Evolutionary conservation across 2,797 vertebrate genomes (phyloP), one percentile per base, ranked within the genome.

Genomic region (Aldrovandia affinis): DNA sequence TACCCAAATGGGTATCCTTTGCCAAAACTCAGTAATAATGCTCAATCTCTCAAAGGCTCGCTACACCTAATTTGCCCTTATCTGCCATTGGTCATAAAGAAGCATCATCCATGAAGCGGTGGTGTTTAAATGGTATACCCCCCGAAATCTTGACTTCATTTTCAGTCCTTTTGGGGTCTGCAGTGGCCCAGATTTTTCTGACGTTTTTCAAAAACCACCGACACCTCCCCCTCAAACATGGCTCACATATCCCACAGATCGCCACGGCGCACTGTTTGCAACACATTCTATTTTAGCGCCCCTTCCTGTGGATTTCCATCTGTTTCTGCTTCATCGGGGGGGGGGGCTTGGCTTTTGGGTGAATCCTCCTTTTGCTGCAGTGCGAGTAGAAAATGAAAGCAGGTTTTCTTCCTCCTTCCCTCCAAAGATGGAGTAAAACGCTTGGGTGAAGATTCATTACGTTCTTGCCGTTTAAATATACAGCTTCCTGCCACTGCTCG

Each of bases 231-330:
- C 8, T 75, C 36, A 44, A 22, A 44, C 70, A 42, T 3, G 39
- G 2, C 70, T 75, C 70, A 25, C 0, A 7, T n/a, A 10, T 47
- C 39, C 33, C 36, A n/a, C 70, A 4, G 70, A 25, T 18, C 20
- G 10, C 18, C 20, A 20, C 1, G 8, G 39, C 70, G 10, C 42
- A 22, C 6, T 10, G 20, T n/a, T 44, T 25, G 70, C 22, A 22
- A 22, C 39, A 0, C 0, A 20, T 75, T 75, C 36, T n/a, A 75
- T 75, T 44, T 44, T 25, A 2, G 70, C 20, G 39, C 70, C 18
- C 70, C 70, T 75, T 47, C 36, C 70, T 3, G 42, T n/a, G 36
- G 70, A 42, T 70, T 73, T 39, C 70, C 70, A 75, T 75, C 70
- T 25, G 22, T 44, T 75, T 75, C 39, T 25, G 70, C 18, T 9